Conservation (phyloP, 1,140 invertebrate genomes). For the Apis mellifera region DNA sequence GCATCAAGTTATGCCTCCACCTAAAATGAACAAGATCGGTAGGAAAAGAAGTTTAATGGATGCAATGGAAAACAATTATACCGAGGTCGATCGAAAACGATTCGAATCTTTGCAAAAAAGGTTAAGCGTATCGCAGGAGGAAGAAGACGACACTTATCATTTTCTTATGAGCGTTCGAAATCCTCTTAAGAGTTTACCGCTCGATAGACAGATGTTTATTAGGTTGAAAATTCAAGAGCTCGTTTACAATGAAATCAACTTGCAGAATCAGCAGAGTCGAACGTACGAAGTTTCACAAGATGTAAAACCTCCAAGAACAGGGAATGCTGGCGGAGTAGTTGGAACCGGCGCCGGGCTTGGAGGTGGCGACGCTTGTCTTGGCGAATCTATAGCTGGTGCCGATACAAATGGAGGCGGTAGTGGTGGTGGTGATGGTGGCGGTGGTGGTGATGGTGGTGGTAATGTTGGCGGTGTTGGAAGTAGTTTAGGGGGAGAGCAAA, state of each 20-base stretch:
- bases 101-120: slow-evolving; percentile 65
- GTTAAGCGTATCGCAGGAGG: slow-evolving; percentile 51
- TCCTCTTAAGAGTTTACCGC: slow-evolving; percentile 69
- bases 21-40: slow-evolving; percentile 60
- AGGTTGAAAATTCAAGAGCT: slow-evolving; percentile 75
- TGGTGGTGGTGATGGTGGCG: background rate
- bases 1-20: slow-evolving; percentile 61
- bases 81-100: slow-evolving; percentile 62
- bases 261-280: slow-evolving; percentile 61
- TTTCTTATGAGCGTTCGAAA: slow-evolving; percentile 74
- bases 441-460: background rate
- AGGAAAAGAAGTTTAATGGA: slow-evolving; percentile 63
- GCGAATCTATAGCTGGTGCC: background rate
- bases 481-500: slow-evolving; percentile 18
- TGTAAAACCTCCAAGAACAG: slow-evolving; percentile 54
- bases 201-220: slow-evolving; percentile 73
- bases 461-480: background rate
- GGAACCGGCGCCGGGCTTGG: background rate
- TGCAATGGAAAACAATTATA: slow-evolving; percentile 63
- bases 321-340: background rate
- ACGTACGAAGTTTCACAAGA: slow-evolving; percentile 58
- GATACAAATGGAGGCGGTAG: background rate
- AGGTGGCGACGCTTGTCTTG: background rate
- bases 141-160: slow-evolving; percentile 73
- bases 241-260: slow-evolving; percentile 71